phyloP scores from a whole-genome alignment of 2,888 invertebrate species.

The Lymantria monacha region DNA sequence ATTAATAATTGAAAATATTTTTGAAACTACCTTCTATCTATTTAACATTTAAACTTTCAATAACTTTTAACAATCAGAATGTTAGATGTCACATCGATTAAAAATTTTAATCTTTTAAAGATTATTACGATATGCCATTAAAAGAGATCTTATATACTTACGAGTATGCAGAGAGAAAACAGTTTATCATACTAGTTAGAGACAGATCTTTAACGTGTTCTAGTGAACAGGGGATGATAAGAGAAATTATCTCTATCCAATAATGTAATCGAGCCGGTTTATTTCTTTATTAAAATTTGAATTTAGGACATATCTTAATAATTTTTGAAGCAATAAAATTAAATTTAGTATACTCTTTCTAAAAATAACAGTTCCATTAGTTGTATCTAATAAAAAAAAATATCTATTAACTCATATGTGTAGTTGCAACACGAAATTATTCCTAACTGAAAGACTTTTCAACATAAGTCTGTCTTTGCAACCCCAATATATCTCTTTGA shows the following conservation, averaged over 20 bases:
- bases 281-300: background rate
- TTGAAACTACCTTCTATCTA: conserved; percentile 36
- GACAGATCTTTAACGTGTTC: background rate
- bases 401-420: too few species aligned
- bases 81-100: conserved; percentile 12
- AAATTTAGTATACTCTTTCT: too few species aligned
- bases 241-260: background rate
- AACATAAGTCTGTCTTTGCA: too few species aligned
- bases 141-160: too few species aligned
- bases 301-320: background rate
- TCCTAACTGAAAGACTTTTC: too few species aligned
- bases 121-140: background rate
- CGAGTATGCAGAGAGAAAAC: background rate
- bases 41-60: conserved; percentile 25
- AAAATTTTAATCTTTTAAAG: conserved; percentile 11
- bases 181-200: background rate
- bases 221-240: background rate
- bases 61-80: conserved; percentile 28
- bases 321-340: background rate
- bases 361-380: too few species aligned
- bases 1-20: conserved; percentile 30
- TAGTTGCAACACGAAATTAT: too few species aligned
- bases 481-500: too few species aligned
- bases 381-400: too few species aligned
- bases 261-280: too few species aligned